These are phyloP conservation scores for Drosophila aldrichi DNA, from an alignment of 2,888 invertebrate genomes.

Conservation along the genomic window DNA sequence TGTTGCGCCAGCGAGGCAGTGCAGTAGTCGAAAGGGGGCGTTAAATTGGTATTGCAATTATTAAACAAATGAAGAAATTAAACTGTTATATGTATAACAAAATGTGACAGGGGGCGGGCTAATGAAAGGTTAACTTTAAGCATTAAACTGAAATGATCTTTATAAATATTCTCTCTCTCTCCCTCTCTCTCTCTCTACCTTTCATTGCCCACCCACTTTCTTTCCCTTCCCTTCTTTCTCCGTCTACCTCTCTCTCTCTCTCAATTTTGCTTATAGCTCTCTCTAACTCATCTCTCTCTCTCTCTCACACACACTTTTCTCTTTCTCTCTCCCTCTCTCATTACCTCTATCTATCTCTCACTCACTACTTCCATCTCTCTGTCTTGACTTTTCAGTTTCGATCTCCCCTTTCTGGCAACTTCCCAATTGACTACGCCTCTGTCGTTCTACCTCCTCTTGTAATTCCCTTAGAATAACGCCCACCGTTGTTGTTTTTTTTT, in stretches of 20 bases:
- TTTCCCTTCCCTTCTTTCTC: too few species aligned
- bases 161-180: background rate
- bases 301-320: too few species aligned
- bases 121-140: background rate
- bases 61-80: background rate
- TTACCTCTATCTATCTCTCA: too few species aligned
- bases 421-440: conserved; percentile 20
- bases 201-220: too few species aligned
- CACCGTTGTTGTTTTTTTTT: conserved; percentile 40
- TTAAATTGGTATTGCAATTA: background rate
- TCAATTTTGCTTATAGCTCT: too few species aligned
- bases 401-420: conserved; percentile 5
- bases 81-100: background rate
- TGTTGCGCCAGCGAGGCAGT: conserved; percentile 43
- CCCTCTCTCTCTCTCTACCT: too few species aligned
- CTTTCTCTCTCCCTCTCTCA: too few species aligned
- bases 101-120: too few species aligned
- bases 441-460: conserved; percentile 1
- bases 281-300: background rate
- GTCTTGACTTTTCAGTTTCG: background rate
- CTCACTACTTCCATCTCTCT: background rate
- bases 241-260: background rate
- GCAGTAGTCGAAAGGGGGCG: conserved; percentile 32
- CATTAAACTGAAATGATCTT: background rate
- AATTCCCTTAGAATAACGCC: conserved; percentile 36